phyloP scores from a whole-genome alignment of 92 coral and sea anemone genomes.

The Parazoanthus atlanticus region DNA sequence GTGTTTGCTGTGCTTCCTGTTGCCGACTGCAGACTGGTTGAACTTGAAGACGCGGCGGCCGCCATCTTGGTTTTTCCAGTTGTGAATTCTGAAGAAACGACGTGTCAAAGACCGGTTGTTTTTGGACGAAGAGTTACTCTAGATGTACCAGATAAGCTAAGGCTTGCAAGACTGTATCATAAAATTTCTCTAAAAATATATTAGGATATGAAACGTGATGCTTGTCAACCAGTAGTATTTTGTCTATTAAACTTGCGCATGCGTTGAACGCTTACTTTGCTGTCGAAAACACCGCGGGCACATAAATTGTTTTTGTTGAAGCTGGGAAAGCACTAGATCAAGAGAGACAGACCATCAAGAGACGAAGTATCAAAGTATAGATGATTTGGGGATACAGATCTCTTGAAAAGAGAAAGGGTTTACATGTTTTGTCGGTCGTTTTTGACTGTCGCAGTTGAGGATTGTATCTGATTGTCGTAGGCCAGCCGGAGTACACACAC shows the following conservation, averaged over 20 bases:
- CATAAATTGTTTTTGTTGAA: background rate
- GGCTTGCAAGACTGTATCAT: background rate
- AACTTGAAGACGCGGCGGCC: background rate
- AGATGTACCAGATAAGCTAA: background rate
- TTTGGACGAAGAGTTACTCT: background rate
- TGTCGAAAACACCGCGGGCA: slow-evolving; percentile 30
- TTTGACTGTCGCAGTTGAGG: background rate
- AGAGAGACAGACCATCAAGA: too few species aligned
- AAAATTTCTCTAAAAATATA: too few species aligned
- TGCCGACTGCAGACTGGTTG: background rate
- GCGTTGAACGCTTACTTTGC: background rate
- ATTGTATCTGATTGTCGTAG: background rate
- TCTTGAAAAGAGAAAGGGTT: background rate
- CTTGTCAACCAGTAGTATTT: too few species aligned
- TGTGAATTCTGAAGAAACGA: background rate
- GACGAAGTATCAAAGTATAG: too few species aligned
- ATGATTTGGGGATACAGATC: background rate
- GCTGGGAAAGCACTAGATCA: too few species aligned
- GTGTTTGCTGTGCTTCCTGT: background rate
- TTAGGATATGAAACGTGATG: background rate
- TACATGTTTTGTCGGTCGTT: background rate
- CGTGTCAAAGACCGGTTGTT: background rate
- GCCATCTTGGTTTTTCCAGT: background rate
- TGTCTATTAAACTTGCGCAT: background rate
- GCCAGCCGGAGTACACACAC: background rate